phyloP scores from a whole-genome alignment of 2,113 vertebrate genomes.

The Gila orcuttii region DNA sequence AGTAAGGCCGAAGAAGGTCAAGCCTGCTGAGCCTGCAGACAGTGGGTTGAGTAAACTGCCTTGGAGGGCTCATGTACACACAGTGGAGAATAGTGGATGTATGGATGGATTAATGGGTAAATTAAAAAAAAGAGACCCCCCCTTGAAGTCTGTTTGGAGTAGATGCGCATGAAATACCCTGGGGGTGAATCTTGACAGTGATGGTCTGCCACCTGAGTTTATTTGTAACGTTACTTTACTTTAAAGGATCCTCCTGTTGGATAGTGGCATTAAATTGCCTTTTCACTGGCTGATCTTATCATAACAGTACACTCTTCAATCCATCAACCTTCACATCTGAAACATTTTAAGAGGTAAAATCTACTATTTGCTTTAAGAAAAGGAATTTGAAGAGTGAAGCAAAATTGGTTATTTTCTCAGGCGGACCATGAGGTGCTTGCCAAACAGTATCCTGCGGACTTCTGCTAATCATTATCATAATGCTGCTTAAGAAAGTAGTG shows the following conservation, averaged over 20 bases:
- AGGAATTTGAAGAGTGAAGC: slow-evolving; percentile 31
- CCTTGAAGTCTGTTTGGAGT: neutral
- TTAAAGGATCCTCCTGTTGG: slow-evolving; percentile 62
- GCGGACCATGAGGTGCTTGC: neutral
- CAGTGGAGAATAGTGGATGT: neutral
- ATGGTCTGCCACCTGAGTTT: slow-evolving; percentile 31
- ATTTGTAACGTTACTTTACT: slow-evolving; percentile 52
- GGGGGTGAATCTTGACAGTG: slow-evolving; percentile 11
- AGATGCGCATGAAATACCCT: slow-evolving; percentile 3
- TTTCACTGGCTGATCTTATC: slow-evolving; percentile 68
- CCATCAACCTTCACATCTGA: slow-evolving; percentile 64
- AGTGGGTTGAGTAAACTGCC: slow-evolving; percentile 10
- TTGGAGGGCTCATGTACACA: neutral
- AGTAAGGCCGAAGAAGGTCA: slow-evolving; percentile 32
- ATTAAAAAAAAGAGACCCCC: slow-evolving; percentile 21
- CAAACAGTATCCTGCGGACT: neutral
- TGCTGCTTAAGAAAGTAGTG: neutral
- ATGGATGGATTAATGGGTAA: neutral
- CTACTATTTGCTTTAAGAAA: slow-evolving; percentile 41
- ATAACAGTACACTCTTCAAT: slow-evolving; percentile 63
- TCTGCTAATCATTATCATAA: neutral
- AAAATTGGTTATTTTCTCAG: neutral
- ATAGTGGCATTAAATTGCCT: slow-evolving; percentile 67
- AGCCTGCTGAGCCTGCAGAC: slow-evolving; percentile 1
- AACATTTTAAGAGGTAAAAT: slow-evolving; percentile 67